phyloP scores from a whole-genome alignment of 1,140 invertebrate genomes.

The Habropoda laboriosa region DNA sequence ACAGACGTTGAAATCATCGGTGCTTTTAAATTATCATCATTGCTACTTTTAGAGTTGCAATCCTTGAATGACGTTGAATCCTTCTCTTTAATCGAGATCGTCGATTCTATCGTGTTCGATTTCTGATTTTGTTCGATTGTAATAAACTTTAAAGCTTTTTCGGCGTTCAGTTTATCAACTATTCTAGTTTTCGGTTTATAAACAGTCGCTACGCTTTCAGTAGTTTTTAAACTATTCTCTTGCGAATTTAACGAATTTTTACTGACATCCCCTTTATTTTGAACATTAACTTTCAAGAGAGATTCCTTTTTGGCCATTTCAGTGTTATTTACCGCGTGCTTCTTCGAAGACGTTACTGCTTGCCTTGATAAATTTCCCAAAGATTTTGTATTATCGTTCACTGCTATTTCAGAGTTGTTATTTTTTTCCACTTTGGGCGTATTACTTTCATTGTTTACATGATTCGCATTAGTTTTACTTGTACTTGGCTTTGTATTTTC shows the following conservation, averaged over 20 bases:
- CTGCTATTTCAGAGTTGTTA: slow-evolving; percentile 13
- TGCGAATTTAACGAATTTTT: not conserved
- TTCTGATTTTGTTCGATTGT: slow-evolving; percentile 36
- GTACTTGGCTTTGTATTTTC: slow-evolving; percentile 7
- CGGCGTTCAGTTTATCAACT: slow-evolving; percentile 67
- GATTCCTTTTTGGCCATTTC: slow-evolving; percentile 1
- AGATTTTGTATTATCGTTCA: slow-evolving; percentile 4
- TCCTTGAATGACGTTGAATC: not conserved
- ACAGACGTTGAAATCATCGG: not conserved
- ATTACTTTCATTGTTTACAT: not conserved
- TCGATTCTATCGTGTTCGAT: not conserved
- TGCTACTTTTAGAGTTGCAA: not conserved
- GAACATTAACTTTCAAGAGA: slow-evolving; percentile 11
- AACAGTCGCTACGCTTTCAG: slow-evolving; percentile 42
- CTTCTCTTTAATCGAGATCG: not conserved
- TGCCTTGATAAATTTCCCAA: not conserved
- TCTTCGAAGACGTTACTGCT: not conserved
- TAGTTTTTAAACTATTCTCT: slow-evolving; percentile 2
- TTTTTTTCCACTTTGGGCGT: not conserved
- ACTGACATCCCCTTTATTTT: not conserved
- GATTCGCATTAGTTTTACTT: slow-evolving; percentile 11
- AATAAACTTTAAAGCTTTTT: slow-evolving; percentile 55
- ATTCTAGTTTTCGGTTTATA: slow-evolving; percentile 69
- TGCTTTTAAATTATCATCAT: not conserved
- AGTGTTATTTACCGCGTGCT: not conserved